Evolutionary conservation across 2,888 invertebrate species (phyloP).

Genomic region (Loripinus fragilis): DNA sequence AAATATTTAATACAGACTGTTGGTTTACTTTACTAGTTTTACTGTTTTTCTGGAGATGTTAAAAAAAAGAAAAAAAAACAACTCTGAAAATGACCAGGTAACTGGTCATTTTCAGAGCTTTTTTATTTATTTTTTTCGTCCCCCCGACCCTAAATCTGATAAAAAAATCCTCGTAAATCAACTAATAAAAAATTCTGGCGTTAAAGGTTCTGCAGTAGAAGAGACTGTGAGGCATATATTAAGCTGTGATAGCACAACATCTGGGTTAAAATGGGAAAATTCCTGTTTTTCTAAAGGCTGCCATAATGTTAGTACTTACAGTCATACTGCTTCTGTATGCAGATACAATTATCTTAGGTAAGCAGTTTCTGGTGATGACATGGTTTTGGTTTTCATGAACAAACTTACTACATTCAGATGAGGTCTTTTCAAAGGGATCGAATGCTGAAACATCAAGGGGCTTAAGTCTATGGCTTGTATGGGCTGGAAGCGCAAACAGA

Average conservation of each 20-base stretch:
- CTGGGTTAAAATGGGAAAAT: not conserved
- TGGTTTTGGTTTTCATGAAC: not conserved
- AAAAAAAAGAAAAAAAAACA: no score
- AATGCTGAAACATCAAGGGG: conserved; percentile 22
- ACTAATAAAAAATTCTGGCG: no score
- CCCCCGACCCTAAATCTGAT: no score
- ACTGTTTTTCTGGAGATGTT: no score
- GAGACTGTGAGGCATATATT: not conserved
- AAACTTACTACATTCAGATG: not conserved
- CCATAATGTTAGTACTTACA: not conserved
- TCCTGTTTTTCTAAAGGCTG: not conserved
- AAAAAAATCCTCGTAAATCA: no score
- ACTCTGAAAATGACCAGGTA: no score
- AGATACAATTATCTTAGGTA: not conserved
- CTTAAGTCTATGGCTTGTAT: conserved; percentile 25
- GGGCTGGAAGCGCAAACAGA: conserved; percentile 27
- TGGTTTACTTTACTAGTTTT: no score
- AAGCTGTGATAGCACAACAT: not conserved
- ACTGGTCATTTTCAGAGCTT: no score
- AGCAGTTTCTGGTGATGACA: not conserved
- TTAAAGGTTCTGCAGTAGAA: not conserved
- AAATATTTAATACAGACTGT: no score
- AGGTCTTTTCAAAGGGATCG: conserved; percentile 19
- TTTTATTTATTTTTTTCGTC: no score
- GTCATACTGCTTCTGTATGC: conserved; percentile 4